Conservation (phyloP, 2,113 vertebrate species). For the Coptodon rendalli region DNA sequence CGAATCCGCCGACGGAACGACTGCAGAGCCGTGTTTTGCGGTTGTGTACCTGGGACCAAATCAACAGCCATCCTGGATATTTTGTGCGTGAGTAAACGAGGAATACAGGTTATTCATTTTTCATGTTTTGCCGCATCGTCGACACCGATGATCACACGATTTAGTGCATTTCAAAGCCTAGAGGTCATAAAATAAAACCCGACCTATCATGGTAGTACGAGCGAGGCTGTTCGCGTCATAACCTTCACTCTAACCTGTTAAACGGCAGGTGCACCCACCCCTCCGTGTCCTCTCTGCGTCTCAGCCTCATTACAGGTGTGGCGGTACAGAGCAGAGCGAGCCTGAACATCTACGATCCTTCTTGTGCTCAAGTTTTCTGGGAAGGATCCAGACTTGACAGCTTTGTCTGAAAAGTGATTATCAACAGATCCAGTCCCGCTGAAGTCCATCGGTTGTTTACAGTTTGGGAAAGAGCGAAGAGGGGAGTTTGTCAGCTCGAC, state of each 20-base stretch:
- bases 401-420: background rate
- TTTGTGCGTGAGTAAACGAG: slow-evolving; percentile 39
- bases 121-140: slow-evolving; percentile 33
- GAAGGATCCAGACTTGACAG: background rate
- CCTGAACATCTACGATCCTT: background rate
- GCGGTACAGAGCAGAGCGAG: background rate
- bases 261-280: background rate
- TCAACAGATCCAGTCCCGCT: background rate
- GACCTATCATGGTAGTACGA: background rate
- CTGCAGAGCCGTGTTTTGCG: background rate
- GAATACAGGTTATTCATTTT: background rate
- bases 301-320: background rate
- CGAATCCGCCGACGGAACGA: background rate
- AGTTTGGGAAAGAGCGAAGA: background rate
- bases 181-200: background rate
- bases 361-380: background rate
- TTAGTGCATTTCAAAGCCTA: background rate
- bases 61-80: background rate
- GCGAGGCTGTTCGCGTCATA: background rate
- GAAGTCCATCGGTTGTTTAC: background rate
- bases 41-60: background rate
- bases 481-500: background rate
- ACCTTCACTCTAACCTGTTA: background rate
- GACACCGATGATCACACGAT: background rate
- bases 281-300: background rate